phyloP scores from a whole-genome alignment of 2,888 invertebrate species.

The Caenorhabditis sp. region DNA sequence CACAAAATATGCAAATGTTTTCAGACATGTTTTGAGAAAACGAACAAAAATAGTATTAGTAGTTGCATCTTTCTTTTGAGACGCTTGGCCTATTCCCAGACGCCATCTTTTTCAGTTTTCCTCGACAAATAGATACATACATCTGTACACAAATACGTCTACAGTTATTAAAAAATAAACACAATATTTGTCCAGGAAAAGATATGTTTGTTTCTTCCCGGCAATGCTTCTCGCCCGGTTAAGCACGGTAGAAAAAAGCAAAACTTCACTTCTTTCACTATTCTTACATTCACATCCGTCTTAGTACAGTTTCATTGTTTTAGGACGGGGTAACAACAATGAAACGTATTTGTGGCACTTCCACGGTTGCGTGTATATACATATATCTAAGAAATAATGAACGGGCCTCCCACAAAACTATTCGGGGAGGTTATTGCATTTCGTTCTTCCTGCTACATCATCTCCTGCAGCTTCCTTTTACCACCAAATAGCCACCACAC shows the following conservation, averaged over 20 bases:
- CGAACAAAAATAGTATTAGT: slow-evolving; percentile 8
- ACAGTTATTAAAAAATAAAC: slow-evolving; percentile 62
- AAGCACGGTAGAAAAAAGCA: slow-evolving; percentile 7
- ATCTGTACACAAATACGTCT: not conserved
- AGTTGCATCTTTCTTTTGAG: slow-evolving; percentile 45
- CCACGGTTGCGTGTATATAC: not conserved
- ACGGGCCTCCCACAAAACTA: slow-evolving; percentile 34
- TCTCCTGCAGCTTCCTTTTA: slow-evolving; percentile 20
- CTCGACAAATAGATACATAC: slow-evolving; percentile 41
- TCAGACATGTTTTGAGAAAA: slow-evolving; percentile 39
- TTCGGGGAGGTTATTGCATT: slow-evolving; percentile 53
- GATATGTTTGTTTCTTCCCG: slow-evolving; percentile 36
- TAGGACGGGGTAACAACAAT: not conserved
- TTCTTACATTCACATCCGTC: slow-evolving; percentile 9
- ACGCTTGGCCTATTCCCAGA: slow-evolving; percentile 32
- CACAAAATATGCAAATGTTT: slow-evolving; percentile 44
- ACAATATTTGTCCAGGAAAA: slow-evolving; percentile 47
- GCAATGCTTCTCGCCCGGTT: slow-evolving; percentile 17
- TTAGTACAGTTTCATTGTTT: slow-evolving; percentile 14
- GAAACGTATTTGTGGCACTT: not conserved
- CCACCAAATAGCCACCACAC: slow-evolving; percentile 17
- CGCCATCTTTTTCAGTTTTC: slow-evolving; percentile 14
- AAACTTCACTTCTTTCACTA: not conserved
- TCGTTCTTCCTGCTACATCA: slow-evolving; percentile 30
- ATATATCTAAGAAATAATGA: slow-evolving; percentile 45